Evolutionary conservation across 2,797 vertebrate species (phyloP).

Genomic region (Microcaecilia unicolor): DNA sequence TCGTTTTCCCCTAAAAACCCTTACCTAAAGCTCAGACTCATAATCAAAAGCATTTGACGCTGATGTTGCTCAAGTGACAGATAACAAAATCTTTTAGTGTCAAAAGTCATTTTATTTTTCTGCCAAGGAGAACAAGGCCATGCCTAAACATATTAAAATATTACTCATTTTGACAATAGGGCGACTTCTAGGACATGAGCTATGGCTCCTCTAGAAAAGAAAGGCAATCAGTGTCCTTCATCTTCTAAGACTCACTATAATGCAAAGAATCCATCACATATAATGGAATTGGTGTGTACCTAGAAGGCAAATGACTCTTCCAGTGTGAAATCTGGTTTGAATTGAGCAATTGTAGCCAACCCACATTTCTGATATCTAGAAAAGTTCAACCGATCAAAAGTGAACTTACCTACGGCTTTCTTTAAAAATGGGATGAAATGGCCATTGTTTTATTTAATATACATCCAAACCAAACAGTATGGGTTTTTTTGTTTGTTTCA

Average conservation of each 20-base stretch:
- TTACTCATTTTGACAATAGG: constrained; percentile 60
- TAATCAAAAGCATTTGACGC: constrained; percentile 31
- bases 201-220: constrained; percentile 49
- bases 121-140: constrained; percentile 37
- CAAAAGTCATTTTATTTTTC: constrained; percentile 50
- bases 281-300: constrained; percentile 55
- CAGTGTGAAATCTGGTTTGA: constrained; percentile 34
- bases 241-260: constrained; percentile 47
- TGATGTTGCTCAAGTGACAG: constrained; percentile 32
- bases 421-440: constrained; percentile 5
- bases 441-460: constrained; percentile 7
- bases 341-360: constrained; percentile 36
- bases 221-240: constrained; percentile 55
- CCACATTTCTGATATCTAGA: constrained; percentile 17
- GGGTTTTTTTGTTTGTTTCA: too few species aligned
- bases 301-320: constrained; percentile 47
- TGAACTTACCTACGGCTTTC: constrained; percentile 5
- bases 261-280: constrained; percentile 44
- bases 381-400: constrained; percentile 24
- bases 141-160: constrained; percentile 61
- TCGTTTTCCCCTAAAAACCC: constrained; percentile 19
- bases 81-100: constrained; percentile 44
- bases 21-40: constrained; percentile 21
- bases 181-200: constrained; percentile 52
- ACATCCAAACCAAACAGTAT: too few species aligned